A percentile compares a stretch with the other conserved stretches of the same genome.
These are phyloP conservation scores for Philonicus albiceps DNA, from an alignment of 2,888 invertebrate species.

Conservation along the genomic window DNA sequence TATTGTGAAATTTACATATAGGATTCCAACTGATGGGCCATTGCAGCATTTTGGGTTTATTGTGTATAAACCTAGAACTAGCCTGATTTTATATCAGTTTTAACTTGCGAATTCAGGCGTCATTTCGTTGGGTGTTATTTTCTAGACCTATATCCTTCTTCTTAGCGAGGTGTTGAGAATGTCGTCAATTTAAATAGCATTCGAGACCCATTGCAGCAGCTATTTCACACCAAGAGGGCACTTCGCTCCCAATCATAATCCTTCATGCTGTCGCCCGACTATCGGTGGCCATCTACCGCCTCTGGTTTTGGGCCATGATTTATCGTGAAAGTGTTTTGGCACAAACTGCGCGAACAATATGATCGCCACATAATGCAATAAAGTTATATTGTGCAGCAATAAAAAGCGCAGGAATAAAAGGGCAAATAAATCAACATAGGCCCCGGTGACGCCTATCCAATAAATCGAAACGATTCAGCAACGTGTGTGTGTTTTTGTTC, in stretches of 20 bases:
- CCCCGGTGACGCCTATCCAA: constrained; percentile 5
- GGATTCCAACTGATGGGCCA: background rate
- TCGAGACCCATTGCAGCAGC: background rate
- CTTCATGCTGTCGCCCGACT: background rate
- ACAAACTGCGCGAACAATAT: background rate
- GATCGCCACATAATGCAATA: constrained; percentile 26
- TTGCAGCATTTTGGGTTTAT: background rate
- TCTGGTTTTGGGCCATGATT: background rate
- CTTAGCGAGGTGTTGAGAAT: background rate
- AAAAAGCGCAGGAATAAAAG: constrained; percentile 12
- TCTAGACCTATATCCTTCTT: background rate
- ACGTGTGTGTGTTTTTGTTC: background rate
- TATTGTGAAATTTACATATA: background rate
- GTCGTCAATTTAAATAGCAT: background rate
- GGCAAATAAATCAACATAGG: constrained; percentile 13
- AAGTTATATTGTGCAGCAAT: constrained; percentile 1
- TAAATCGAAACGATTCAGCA: background rate
- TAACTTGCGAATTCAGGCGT: background rate
- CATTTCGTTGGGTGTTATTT: background rate
- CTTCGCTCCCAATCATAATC: background rate
- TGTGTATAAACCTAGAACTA: background rate
- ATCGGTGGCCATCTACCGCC: background rate
- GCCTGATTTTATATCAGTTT: background rate
- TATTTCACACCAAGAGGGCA: background rate
- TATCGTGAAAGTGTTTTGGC: background rate